phyloP scores from a whole-genome alignment of 1,140 invertebrate species.

The Microplitis mediator region DNA sequence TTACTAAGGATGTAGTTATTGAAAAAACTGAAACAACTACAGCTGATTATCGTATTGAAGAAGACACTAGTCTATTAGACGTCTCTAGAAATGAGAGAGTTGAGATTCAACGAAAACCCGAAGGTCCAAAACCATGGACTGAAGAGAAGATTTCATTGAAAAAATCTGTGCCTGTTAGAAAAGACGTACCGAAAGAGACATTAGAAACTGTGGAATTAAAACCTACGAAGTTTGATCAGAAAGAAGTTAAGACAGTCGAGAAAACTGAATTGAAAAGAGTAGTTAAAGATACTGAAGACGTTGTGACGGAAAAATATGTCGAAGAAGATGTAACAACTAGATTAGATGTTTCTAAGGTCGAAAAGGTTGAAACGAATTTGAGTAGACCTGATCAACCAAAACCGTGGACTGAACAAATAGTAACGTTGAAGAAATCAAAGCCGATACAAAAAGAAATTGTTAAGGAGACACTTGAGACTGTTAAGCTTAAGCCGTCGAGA shows the following conservation, averaged over 20 bases:
- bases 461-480: conserved; percentile 41
- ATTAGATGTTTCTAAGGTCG: conserved; percentile 23
- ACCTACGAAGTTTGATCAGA: conserved; percentile 56
- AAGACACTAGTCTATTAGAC: background rate
- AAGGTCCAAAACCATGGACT: conserved; percentile 60
- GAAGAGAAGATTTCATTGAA: conserved; percentile 56
- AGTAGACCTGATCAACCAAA: conserved; percentile 53
- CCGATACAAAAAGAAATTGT: conserved; percentile 49
- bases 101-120: conserved; percentile 38
- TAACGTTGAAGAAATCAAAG: conserved; percentile 47
- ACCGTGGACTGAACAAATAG: conserved; percentile 63
- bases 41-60: conserved; percentile 13
- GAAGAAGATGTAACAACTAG: conserved; percentile 36
- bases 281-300: background rate
- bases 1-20: conserved; percentile 52
- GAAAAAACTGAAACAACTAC: conserved; percentile 35
- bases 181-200: conserved; percentile 30
- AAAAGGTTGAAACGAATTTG: conserved; percentile 26
- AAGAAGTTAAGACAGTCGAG: conserved; percentile 34
- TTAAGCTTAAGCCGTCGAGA: conserved; percentile 65
- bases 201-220: conserved; percentile 58
- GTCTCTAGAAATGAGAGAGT: background rate
- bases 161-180: conserved; percentile 43
- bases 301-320: conserved; percentile 27
- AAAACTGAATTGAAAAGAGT: background rate